A percentile compares a stretch with the other conserved stretches of the same genome.
Evolutionary conservation across 2,797 vertebrate species (phyloP).

Genomic region (Garrulus glandarius): DNA sequence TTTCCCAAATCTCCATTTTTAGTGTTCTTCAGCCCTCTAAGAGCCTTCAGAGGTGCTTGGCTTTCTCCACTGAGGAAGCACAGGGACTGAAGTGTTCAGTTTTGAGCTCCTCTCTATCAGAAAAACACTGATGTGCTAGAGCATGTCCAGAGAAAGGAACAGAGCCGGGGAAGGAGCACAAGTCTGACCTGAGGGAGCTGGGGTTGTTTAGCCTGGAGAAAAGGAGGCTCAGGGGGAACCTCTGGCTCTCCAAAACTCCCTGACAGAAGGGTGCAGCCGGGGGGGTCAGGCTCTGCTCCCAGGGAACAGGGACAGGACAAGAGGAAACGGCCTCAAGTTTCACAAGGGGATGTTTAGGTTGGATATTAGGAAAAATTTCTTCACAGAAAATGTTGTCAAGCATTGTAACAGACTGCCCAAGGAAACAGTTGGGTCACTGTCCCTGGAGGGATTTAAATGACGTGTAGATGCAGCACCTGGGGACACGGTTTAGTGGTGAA

Average conservation of each 20-base stretch:
- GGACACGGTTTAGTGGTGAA: not conserved
- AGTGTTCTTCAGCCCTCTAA: not conserved
- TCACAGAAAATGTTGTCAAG: not conserved
- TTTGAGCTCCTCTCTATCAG: not conserved
- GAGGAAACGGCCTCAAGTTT: not conserved
- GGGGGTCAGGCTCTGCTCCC: not conserved
- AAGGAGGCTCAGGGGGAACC: not conserved
- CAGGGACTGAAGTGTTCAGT: too few relatives aligned
- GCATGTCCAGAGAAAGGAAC: not conserved
- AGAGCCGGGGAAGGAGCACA: not conserved
- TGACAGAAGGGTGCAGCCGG: fast-evolving
- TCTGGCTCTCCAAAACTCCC: not conserved
- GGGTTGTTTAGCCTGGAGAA: not conserved
- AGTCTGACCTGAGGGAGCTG: not conserved
- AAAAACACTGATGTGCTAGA: not conserved
- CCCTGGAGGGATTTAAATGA: not conserved
- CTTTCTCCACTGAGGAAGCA: not conserved
- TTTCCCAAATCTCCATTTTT: not conserved
- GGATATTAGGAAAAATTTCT: not conserved
- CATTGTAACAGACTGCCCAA: not conserved
- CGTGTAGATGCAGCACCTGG: not conserved
- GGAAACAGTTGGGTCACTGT: not conserved
- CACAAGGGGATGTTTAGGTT: not conserved
- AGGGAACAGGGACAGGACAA: not conserved
- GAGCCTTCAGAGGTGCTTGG: not conserved